Evolutionary conservation across 1,140 invertebrate species (phyloP).

Genomic region (Papilio machaon): DNA sequence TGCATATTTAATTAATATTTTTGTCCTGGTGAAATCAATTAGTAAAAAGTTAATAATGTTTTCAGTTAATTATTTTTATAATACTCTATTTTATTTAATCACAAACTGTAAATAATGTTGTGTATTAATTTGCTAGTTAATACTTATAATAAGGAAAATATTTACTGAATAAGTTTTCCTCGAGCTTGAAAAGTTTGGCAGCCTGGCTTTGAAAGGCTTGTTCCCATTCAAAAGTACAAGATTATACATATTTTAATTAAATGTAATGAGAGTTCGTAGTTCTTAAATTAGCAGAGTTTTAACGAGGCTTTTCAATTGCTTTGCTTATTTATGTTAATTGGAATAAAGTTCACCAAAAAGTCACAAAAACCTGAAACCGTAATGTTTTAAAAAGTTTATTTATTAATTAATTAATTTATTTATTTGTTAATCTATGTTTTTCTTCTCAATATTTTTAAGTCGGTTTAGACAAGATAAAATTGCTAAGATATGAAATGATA

Average conservation of each 20-base stretch:
- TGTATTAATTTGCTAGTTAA: too few species aligned
- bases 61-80: not conserved
- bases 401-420: too few species aligned
- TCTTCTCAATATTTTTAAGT: too few species aligned
- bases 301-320: not conserved
- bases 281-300: constrained; percentile 3
- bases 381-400: not conserved
- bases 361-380: not conserved
- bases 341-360: not conserved
- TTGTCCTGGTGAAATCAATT: not conserved
- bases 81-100: not conserved
- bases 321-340: not conserved
- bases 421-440: too few species aligned
- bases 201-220: not conserved
- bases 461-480: too few species aligned
- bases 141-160: not conserved
- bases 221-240: not conserved
- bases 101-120: not conserved
- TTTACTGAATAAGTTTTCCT: not conserved
- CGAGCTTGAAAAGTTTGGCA: not conserved
- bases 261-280: not conserved
- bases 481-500: too few species aligned
- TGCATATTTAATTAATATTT: not conserved
- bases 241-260: constrained; percentile 16
- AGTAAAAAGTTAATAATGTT: not conserved